Evolutionary conservation across 2,113 vertebrate species (phyloP).

Genomic region (Gallinago undulata): DNA sequence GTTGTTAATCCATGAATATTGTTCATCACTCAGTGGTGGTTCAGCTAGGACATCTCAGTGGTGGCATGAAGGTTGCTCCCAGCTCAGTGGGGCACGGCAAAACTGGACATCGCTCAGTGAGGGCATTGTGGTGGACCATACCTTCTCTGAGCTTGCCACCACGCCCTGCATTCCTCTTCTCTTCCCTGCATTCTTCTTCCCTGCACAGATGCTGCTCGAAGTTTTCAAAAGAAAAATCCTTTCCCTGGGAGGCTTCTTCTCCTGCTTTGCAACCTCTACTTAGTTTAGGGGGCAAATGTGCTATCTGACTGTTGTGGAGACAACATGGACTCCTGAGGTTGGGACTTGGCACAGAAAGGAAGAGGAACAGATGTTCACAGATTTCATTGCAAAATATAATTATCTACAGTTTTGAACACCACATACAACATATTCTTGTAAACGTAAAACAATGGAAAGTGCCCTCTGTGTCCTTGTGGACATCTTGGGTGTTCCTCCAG

Average conservation of each 20-base stretch:
- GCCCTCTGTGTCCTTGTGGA: slow-evolving; percentile 1
- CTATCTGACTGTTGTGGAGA: not conserved
- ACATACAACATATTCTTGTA: not conserved
- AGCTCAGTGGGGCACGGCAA: fast-evolving
- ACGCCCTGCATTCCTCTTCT: fast-evolving
- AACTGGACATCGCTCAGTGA: not conserved
- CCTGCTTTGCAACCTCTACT: not conserved
- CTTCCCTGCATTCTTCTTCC: not conserved
- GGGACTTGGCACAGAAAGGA: slow-evolving; percentile 14
- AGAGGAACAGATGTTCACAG: slow-evolving; percentile 34
- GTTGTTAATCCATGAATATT: not conserved
- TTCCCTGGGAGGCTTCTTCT: not conserved
- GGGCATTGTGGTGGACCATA: not conserved
- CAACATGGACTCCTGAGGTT: not conserved
- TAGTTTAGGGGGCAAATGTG: slow-evolving; percentile 10
- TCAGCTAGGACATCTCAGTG: not conserved
- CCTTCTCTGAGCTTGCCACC: not conserved
- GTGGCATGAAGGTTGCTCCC: not conserved
- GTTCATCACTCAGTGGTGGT: not conserved
- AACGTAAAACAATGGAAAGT: not conserved
- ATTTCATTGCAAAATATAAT: slow-evolving; percentile 32
- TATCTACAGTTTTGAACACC: not conserved
- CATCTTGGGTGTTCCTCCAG: not conserved
- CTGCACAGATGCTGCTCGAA: fast-evolving
- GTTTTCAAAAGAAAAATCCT: not conserved